Percentiles rank a stretch among this genome's conserved stretches.
Evolutionary conservation across 2,797 vertebrate genomes (phyloP).

Genomic region (Triplophysa bombifrons): DNA sequence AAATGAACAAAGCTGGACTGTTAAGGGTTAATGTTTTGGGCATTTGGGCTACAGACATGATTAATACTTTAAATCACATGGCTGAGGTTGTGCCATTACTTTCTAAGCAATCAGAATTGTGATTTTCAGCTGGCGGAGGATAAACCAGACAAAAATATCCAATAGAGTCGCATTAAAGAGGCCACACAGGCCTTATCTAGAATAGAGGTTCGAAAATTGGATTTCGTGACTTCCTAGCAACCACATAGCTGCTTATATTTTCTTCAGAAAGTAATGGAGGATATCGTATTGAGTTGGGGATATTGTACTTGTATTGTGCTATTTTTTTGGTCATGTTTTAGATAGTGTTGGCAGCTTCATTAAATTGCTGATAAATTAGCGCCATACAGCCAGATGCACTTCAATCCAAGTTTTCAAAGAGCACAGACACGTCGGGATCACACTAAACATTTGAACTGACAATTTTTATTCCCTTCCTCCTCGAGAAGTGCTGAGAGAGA

Average conservation of each 20-base stretch:
- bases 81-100: background rate
- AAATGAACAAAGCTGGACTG: background rate
- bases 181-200: background rate
- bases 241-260: background rate
- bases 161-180: background rate
- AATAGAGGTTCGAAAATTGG: background rate
- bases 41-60: background rate
- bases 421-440: constrained; percentile 28
- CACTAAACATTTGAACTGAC: constrained; percentile 43
- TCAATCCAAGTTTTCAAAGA: constrained; percentile 43
- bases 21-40: background rate
- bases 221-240: background rate
- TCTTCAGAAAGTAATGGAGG: too few species aligned
- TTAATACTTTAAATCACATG: too few species aligned
- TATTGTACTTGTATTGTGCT: background rate
- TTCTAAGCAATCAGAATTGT: background rate
- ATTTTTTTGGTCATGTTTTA: background rate
- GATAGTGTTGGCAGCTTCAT: background rate
- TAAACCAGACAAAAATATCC: background rate
- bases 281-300: background rate
- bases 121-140: background rate
- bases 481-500: constrained; percentile 38
- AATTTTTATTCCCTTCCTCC: constrained; percentile 34
- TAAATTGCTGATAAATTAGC: constrained; percentile 26
- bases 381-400: constrained; percentile 4